Base-by-base conservation (phyloP, 2,888 invertebrate species). In the Nomada fabriciana region DNA sequence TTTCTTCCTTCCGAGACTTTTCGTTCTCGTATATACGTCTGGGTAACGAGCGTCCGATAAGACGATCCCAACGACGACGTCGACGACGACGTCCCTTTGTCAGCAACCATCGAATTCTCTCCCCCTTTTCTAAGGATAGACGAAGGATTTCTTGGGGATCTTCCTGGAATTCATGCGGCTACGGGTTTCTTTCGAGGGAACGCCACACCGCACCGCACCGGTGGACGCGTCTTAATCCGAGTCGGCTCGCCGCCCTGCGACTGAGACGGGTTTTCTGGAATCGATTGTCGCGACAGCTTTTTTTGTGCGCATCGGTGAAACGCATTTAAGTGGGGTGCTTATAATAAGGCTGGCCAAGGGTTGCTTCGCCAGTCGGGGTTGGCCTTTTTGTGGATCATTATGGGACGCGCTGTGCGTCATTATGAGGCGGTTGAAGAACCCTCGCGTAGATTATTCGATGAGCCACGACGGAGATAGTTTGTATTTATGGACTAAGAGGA, bases 31-130 rank as follows among this genome's bases (percentile, higher is more conserved):
- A 15, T 47, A 47, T 23, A 57, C 67, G 70, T 75, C 74, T 74
- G 82, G 78, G 74, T 82, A 83, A 83, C 83, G 83, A 83, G 83
- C 71, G 55, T 15, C 82, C 82, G 83, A 83, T 83, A 83, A 82
- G 83, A 79, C 82, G 72, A 83, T 77, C 72, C 68, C 25, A 59
- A 23, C 73, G 53, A 29, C 72, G 67, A 7, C 69, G 36, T 23
- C 61, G 61, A 61, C 69, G 70, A 36, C 43, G 57, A 25, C 57
- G 68, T 68, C 70, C 65, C 81, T 82, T 82, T 81, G 81, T 81
- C 70, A 81, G 71, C 76, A 65, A 47, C 60, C 76, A 43, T 82
- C 80, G 82, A 80, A 76, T 67, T 36, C 47, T 47, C 15, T 36
- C 53, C 63, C 81, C 65, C 52, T 53, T 25, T 52, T 55, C 50